These are phyloP conservation scores for Otus scops DNA, from an alignment of 2,797 vertebrate genomes.

Conservation along the genomic window DNA sequence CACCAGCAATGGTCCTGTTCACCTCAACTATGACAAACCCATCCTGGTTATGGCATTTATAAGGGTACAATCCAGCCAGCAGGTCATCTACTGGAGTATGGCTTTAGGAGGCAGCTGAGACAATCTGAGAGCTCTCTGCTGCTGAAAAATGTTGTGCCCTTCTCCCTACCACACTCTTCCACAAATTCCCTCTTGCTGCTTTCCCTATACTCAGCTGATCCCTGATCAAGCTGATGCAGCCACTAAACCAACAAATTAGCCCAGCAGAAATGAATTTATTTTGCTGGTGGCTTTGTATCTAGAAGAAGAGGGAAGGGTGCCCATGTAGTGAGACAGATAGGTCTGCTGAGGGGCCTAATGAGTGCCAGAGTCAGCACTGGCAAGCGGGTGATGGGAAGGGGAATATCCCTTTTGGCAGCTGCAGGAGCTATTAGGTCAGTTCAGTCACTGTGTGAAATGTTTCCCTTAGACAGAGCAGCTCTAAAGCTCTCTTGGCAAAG, in stretches of 20 bases:
- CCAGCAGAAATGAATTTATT: not conserved
- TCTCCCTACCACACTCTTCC: not conserved
- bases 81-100: not conserved
- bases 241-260: not conserved
- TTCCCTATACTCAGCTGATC: not conserved
- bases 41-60: not conserved
- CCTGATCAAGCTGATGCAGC: not conserved
- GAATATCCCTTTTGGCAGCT: not conserved
- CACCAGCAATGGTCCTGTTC: not conserved
- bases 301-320: not conserved
- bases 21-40: not conserved
- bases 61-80: not conserved
- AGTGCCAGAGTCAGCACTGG: not conserved
- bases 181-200: not conserved
- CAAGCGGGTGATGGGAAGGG: not conserved
- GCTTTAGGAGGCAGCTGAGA: not conserved
- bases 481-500: not conserved
- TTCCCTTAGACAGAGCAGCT: not conserved
- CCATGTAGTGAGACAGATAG: fast-evolving
- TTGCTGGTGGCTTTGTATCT: not conserved
- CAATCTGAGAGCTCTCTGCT: not conserved
- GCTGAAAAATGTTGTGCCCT: not conserved
- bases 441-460: not conserved
- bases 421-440: not conserved
- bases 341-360: not conserved